phyloP scores from a whole-genome alignment of 2,797 vertebrate genomes.

The Sylvilagus floridanus region DNA sequence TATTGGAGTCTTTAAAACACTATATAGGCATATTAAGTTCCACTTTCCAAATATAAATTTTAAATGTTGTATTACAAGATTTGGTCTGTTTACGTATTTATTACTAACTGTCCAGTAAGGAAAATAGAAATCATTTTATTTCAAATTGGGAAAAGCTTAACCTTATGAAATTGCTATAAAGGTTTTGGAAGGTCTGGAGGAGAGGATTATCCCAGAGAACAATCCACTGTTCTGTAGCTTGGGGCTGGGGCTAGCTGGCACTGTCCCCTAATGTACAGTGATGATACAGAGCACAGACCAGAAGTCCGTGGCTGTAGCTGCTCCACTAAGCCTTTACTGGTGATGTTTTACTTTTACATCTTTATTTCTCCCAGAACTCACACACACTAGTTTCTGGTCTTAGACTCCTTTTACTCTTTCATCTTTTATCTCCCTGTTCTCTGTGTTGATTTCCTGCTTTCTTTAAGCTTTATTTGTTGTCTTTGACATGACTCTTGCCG shows the following conservation, averaged over 20 bases:
- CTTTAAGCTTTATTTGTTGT: background rate
- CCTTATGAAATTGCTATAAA: background rate
- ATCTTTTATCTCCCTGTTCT: background rate
- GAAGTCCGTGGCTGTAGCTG: background rate
- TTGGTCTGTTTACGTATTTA: background rate
- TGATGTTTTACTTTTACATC: background rate
- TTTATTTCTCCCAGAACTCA: background rate
- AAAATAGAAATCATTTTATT: background rate
- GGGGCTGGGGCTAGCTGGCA: background rate
- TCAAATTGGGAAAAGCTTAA: background rate
- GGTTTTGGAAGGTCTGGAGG: background rate
- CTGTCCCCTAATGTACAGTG: background rate
- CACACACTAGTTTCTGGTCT: background rate
- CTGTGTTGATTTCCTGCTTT: background rate
- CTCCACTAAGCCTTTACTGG: background rate
- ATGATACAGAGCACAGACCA: background rate
- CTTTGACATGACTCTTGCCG: background rate
- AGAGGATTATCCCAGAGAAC: background rate
- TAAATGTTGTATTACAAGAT: conserved; percentile 3
- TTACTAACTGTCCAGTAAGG: background rate
- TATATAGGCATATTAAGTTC: conserved; percentile 10
- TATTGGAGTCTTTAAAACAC: conserved; percentile 47
- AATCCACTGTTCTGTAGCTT: background rate
- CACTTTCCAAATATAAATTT: conserved; percentile 51
- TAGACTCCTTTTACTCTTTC: background rate